Conservation (phyloP, 2,797 vertebrate genomes). For the Poeciliopsis paucimaculata region DNA sequence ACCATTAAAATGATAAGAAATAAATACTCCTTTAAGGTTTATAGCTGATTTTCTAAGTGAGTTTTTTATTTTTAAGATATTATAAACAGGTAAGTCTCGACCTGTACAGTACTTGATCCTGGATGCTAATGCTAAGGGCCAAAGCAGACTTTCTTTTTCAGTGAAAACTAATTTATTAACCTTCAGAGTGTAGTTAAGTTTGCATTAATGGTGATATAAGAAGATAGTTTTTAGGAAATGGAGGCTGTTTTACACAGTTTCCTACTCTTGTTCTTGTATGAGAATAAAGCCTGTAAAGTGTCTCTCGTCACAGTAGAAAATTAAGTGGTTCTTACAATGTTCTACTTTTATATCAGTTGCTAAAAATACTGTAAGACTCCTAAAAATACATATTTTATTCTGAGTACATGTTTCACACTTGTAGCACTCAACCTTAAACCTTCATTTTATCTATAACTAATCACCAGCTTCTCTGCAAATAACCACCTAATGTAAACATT, state of each 20-base stretch:
- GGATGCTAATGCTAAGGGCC: not conserved
- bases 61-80: not conserved
- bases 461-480: not conserved
- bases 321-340: not conserved
- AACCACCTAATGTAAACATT: not conserved
- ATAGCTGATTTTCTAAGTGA: not conserved
- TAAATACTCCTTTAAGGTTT: not conserved
- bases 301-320: not conserved
- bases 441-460: not conserved
- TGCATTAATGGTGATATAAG: not conserved
- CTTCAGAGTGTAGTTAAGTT: not conserved
- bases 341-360: not conserved
- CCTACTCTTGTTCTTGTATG: not conserved
- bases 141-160: not conserved
- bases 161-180: not conserved
- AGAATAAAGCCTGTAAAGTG: not conserved
- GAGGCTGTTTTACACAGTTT: not conserved
- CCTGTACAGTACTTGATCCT: not conserved
- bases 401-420: not conserved
- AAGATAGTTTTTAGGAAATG: not conserved
- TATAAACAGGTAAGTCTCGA: not conserved
- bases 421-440: not conserved
- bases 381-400: not conserved
- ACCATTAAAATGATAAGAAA: not conserved
- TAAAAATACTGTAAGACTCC: not conserved